Evolutionary conservation across 2,797 vertebrate genomes (phyloP), one percentile per base, ranked within the genome.

Genomic region (Channallabes apus): DNA sequence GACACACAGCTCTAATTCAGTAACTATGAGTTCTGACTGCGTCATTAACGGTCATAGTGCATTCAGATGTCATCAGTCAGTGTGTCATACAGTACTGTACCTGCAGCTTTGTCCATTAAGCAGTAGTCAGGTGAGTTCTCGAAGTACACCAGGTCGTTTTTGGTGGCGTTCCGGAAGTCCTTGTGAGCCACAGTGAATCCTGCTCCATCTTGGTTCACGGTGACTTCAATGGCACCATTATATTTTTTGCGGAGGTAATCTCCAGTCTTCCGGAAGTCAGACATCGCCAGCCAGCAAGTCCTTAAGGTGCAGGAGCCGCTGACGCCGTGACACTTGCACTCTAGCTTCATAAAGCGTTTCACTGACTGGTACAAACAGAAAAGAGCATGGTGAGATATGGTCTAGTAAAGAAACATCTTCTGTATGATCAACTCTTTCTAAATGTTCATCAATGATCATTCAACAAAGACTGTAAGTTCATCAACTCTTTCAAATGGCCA

Each of bases 101-200:
- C 98, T 96, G 97, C 97, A 86, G 96, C 94, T 93, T 98, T 99
- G 94, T 99, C 98, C 94, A 97, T 95, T 89, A 99, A 93, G 68
- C 98, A 99, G 90, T 99, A 99, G 92, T 99, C 97, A 0, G 98
- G 98, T 0, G 98, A 99, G 93, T 98, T 99, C 93, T 99, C 98
- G 68, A 99, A 99, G 93, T 99, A 99, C 89, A 99, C 98, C 89
- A 99, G 95, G 90, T 99, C 97, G 4, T 97, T 98, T 91, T 99
- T 97, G 90, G 94, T 96, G 89, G 94, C 92, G 85, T 94, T 95
- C 82, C 94, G 92, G 90, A 95, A 95, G 89, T 93, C 94, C 93
- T 98, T 97, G 92, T 99, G 97, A 81, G 98, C 97, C 82, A 98
- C 97, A 0, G 96, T 95, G 89, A 99, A 99, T 88, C 98, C 97